These are phyloP conservation scores for Rhinogobio ventralis DNA, from an alignment of 2,797 vertebrate genomes.

Conservation along the genomic window DNA sequence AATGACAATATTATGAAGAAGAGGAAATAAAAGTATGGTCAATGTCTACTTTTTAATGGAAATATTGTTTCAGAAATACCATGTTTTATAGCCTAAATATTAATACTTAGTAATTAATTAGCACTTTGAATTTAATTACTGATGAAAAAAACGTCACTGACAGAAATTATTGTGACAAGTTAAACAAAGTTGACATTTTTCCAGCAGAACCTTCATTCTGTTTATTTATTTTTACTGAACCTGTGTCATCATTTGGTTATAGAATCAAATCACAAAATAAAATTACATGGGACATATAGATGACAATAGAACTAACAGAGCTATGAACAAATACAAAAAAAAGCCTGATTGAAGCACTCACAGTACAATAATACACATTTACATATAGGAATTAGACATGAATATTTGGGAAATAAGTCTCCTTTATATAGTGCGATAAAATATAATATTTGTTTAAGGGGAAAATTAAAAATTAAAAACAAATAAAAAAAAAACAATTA, in stretches of 20 bases:
- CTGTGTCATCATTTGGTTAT: background rate
- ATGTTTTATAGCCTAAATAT: background rate
- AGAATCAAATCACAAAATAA: background rate
- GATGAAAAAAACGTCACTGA: background rate
- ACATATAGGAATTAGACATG: background rate
- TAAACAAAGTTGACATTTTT: background rate
- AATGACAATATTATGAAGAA: conserved; percentile 3
- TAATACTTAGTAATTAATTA: too few species aligned
- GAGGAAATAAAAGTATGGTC: background rate
- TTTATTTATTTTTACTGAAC: background rate
- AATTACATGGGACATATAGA: background rate
- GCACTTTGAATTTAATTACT: background rate
- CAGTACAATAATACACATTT: background rate
- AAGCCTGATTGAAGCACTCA: too few species aligned
- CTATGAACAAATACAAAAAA: background rate
- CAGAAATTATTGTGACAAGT: background rate
- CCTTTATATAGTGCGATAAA: background rate
- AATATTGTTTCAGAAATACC: background rate
- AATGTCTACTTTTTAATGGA: background rate
- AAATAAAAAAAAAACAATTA: background rate
- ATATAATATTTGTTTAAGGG: background rate
- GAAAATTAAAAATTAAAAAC: background rate
- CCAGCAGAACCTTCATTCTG: background rate
- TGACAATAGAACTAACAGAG: background rate
- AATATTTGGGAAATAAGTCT: background rate